phyloP scores from a whole-genome alignment of 2,797 vertebrate species.

The Peromyscus nudipes region DNA sequence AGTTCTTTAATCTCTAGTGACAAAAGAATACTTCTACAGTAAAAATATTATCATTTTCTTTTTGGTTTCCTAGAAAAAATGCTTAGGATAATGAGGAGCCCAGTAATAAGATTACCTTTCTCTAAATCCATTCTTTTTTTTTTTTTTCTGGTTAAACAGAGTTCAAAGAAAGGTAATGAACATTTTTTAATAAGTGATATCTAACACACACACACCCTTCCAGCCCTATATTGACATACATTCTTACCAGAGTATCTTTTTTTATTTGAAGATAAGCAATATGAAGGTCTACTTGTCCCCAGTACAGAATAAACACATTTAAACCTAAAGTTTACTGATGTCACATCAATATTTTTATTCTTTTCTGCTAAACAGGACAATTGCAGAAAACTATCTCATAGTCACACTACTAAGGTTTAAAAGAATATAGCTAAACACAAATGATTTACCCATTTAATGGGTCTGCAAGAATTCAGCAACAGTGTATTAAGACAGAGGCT shows the following conservation, averaged over 20 bases:
- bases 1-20: conserved; percentile 42
- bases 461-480: background rate
- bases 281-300: background rate
- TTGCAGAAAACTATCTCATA: background rate
- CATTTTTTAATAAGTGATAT: background rate
- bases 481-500: background rate
- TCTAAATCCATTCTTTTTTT: background rate
- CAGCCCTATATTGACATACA: conserved; percentile 13
- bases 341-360: background rate
- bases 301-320: background rate
- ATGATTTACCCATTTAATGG: conserved; percentile 51
- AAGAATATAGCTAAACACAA: background rate
- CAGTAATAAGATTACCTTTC: background rate
- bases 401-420: background rate
- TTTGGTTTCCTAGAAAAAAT: conserved; percentile 45
- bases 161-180: background rate
- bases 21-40: conserved; percentile 49
- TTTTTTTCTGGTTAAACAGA: background rate
- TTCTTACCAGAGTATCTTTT: background rate
- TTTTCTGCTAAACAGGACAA: background rate
- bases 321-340: background rate
- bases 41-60: conserved; percentile 54
- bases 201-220: background rate
- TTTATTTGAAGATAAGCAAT: conserved; percentile 7
- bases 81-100: conserved; percentile 20